Base-by-base conservation (phyloP, 2,797 vertebrate species). In the Eospalax fontanierii region DNA sequence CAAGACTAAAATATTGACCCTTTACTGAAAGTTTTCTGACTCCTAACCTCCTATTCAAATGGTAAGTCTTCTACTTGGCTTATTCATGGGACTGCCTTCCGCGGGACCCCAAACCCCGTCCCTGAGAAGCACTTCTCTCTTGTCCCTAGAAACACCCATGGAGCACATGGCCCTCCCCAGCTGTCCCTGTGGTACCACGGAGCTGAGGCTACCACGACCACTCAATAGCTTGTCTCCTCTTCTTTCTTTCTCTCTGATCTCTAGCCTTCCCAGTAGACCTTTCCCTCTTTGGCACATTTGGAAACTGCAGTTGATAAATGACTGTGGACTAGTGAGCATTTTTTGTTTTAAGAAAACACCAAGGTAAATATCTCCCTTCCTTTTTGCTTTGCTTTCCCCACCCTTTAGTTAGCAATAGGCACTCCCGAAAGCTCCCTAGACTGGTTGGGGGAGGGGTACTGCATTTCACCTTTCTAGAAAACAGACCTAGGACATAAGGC, bases 291-390 rank as follows among this genome's bases (percentile, higher is more conserved):
- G 98, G 98, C 98, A 97, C 97, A 97, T 96, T 98, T 97, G 98
- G 98, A 96, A 98, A 98, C 97, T 98, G 97, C 98, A 98, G 97
- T 98, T 98, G 98, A 97, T 98, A 98, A 97, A 91, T 97, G 98
- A 96, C 97, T 98, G 92, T 97, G 97, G 93, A 97, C 95, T 97
- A 97, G 94, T 95, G 95, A 93, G 93, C 91, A 33, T 97, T 97
- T 97, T 97, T 97, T 97, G 93, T 97, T 97, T 97, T 97, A 86
- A 94, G 87, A 73, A 91, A 93, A 96, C 84, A 76, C 63, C 78
- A 96, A 98, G 97, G 97, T 98, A 98, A 98, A 97, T 97, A 75
- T 79, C 90, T 83, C 75, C 21, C 46, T 81, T 83, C 16, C 26
- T 81, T 89, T 57, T 35, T 28, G 21, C 78, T 78, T 38, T 61